A percentile compares a stretch with the other conserved stretches of the same genome.
phyloP scores from a whole-genome alignment of 2,888 invertebrate genomes.

The Stenichneumon culpator region DNA sequence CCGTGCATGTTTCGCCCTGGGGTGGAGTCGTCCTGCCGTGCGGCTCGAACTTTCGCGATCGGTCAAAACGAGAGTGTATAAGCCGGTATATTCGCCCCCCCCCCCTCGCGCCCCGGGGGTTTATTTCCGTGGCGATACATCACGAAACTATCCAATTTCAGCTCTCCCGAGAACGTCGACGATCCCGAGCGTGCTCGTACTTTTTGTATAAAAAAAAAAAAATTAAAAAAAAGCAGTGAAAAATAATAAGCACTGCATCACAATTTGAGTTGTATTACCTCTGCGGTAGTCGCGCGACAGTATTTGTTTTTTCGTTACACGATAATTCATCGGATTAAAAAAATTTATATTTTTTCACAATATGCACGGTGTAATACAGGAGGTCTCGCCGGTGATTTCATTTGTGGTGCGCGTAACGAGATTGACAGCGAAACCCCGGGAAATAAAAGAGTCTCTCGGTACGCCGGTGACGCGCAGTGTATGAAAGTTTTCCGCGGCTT shows the following conservation, averaged over 20 bases:
- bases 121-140: conserved; percentile 70
- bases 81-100: conserved; percentile 53
- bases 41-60: conserved; percentile 62
- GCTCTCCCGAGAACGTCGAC: conserved; percentile 28
- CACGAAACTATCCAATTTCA: conserved; percentile 70
- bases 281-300: background rate
- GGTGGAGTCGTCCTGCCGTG: conserved; percentile 31
- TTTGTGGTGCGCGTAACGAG: conserved; percentile 15
- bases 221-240: conserved; percentile 37
- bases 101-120: conserved; percentile 56
- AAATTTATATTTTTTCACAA: no score
- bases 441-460: no score
- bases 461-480: no score
- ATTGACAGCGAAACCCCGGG: conserved; percentile 12
- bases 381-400: background rate
- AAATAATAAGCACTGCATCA: conserved; percentile 38
- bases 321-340: background rate
- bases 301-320: background rate
- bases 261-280: background rate
- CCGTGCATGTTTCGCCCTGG: conserved; percentile 26
- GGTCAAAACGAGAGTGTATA: conserved; percentile 62
- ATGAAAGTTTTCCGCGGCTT: background rate
- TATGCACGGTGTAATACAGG: no score
- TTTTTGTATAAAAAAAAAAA: conserved; percentile 38
- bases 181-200: conserved; percentile 15